Evolutionary conservation across 2,113 vertebrate species (phyloP).

Genomic region (Sphyrna mokarran): DNA sequence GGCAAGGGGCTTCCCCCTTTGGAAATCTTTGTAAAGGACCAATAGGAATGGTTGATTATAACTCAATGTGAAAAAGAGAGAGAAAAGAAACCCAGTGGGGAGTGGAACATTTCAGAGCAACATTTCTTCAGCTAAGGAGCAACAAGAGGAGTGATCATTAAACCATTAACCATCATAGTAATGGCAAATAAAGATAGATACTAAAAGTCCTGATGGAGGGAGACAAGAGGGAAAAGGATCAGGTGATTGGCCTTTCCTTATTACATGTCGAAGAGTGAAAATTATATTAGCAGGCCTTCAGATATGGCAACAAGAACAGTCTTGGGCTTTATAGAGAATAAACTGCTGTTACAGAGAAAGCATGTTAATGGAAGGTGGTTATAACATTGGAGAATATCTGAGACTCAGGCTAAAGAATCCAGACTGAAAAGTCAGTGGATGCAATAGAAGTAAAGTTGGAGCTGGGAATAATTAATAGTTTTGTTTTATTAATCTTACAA

Average conservation of each 20-base stretch:
- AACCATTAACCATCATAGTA: not conserved
- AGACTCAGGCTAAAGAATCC: not conserved
- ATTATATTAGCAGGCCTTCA: not conserved
- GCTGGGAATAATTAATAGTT: not conserved
- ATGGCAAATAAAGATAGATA: not conserved
- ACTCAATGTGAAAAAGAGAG: not conserved
- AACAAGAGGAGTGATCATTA: not conserved
- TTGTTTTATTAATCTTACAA: not conserved
- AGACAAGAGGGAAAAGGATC: not conserved
- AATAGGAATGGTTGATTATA: not conserved
- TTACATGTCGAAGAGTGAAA: not conserved
- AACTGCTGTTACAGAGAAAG: not conserved
- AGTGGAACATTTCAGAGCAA: not conserved
- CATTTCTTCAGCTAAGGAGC: not conserved
- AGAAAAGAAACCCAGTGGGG: not conserved
- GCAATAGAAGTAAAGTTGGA: not conserved
- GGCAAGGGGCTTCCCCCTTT: not conserved
- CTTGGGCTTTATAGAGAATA: not conserved
- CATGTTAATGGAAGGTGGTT: not conserved
- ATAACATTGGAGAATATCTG: not conserved
- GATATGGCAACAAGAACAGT: not conserved
- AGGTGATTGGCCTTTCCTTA: not conserved
- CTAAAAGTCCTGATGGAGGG: not conserved
- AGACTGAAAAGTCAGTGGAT: not conserved
- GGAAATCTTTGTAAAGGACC: not conserved